Evolutionary conservation across 2,113 vertebrate species (phyloP).

Genomic region (Notothenia coriiceps): DNA sequence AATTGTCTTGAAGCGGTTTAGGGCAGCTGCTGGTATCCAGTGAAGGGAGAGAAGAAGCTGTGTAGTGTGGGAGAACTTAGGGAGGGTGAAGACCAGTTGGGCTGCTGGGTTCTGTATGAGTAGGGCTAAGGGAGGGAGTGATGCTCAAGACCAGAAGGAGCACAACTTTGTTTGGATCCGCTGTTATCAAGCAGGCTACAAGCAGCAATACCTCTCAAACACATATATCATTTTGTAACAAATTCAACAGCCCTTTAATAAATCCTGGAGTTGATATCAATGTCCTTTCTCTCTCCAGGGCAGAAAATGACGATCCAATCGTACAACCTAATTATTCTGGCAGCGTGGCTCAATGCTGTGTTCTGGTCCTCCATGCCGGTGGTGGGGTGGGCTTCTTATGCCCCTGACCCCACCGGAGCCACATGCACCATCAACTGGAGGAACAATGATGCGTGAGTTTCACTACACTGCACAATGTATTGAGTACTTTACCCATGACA

Average conservation of each 20-base stretch:
- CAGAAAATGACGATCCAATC: conserved; percentile 89
- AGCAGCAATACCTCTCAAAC: too few species aligned
- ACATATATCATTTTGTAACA: too few species aligned
- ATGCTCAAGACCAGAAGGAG: too few species aligned
- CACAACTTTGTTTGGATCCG: too few species aligned
- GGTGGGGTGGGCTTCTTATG: conserved; percentile 93
- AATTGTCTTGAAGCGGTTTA: too few species aligned
- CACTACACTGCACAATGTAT: background rate
- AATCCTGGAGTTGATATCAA: background rate
- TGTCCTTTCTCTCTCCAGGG: conserved; percentile 78
- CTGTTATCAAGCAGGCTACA: too few species aligned
- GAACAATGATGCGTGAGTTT: conserved; percentile 90
- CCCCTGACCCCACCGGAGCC: conserved; percentile 95
- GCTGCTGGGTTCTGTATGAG: too few species aligned
- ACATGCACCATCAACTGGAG: conserved; percentile 98
- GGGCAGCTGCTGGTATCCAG: too few species aligned
- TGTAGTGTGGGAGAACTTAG: too few species aligned
- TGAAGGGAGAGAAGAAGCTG: too few species aligned
- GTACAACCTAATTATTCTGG: conserved; percentile 88
- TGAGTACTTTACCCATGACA: background rate
- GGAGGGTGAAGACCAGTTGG: too few species aligned
- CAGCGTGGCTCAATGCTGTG: conserved; percentile 94
- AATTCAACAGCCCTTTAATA: background rate
- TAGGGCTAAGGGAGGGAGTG: too few species aligned
- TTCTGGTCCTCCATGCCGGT: conserved; percentile 96